Evolutionary conservation across 2,113 vertebrate genomes (phyloP).

Genomic region (Salvator merianae): DNA sequence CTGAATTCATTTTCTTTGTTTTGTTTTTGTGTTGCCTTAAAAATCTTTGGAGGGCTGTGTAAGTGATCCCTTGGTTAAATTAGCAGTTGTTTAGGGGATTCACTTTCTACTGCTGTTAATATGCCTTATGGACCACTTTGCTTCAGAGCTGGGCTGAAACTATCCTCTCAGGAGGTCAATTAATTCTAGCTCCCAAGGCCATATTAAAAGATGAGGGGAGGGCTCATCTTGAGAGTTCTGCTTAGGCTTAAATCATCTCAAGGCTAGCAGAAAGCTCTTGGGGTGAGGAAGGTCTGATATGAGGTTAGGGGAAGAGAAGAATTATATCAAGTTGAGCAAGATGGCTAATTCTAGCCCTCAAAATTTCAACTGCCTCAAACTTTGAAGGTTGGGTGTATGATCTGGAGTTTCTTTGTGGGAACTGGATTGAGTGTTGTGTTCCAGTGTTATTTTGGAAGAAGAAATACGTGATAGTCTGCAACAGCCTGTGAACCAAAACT

Average conservation of each 20-base stretch:
- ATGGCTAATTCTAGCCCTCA: constrained; percentile 21
- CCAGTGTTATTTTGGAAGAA: too few relatives aligned
- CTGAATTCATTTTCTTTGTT: constrained; percentile 54
- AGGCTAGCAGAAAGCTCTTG: constrained; percentile 62
- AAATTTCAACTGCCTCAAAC: neutral
- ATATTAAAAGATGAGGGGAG: constrained; percentile 70
- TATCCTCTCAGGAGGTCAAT: constrained; percentile 70
- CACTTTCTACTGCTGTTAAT: constrained; percentile 67
- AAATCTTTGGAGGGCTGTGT: constrained; percentile 40
- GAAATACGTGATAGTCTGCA: too few relatives aligned
- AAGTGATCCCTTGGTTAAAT: constrained; percentile 72
- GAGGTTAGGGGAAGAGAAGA: constrained; percentile 33
- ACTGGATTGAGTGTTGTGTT: neutral
- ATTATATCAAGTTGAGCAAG: neutral
- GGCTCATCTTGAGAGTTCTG: constrained; percentile 74
- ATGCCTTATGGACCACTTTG: constrained; percentile 63
- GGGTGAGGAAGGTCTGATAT: constrained; percentile 56
- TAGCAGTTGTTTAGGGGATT: constrained; percentile 71
- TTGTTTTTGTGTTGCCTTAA: neutral
- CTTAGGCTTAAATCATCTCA: constrained; percentile 74
- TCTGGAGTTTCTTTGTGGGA: neutral
- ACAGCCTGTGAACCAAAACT: too few relatives aligned
- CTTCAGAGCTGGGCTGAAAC: constrained; percentile 47
- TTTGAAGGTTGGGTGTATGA: neutral
- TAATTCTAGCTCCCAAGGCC: constrained; percentile 83